Conservation (phyloP, 2,888 invertebrate genomes). For the Apeira syringaria region DNA sequence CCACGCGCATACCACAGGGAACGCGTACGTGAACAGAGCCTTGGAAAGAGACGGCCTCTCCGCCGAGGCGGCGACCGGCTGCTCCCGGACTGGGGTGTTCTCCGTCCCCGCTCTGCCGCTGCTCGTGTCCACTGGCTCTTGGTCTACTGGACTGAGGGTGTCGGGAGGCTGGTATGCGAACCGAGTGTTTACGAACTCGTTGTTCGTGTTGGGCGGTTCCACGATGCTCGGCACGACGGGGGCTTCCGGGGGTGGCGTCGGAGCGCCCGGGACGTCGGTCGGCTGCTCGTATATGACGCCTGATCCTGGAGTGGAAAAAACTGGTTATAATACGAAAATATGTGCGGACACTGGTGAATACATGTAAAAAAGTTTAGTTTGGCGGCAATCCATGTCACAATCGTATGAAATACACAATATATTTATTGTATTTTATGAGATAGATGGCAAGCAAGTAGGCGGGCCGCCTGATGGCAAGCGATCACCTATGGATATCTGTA, state of each 20-base stretch:
- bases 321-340: too few species aligned
- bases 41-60: constrained; percentile 80
- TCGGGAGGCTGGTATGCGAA: constrained; percentile 24
- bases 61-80: constrained; percentile 59
- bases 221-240: constrained; percentile 55
- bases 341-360: too few species aligned
- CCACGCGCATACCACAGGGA: constrained; percentile 93
- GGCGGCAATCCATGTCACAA: too few species aligned
- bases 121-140: not conserved
- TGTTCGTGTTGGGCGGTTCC: constrained; percentile 49
- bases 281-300: constrained; percentile 49
- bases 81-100: constrained; percentile 36
- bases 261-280: constrained; percentile 39
- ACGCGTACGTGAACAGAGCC: constrained; percentile 89
- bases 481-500: too few species aligned
- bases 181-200: constrained; percentile 47
- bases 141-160: constrained; percentile 12
- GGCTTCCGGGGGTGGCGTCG: constrained; percentile 39
- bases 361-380: too few species aligned
- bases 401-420: too few species aligned
- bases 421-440: too few species aligned
- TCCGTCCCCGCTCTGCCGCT: not conserved
- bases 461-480: too few species aligned
- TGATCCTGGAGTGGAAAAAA: constrained; percentile 62
- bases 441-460: too few species aligned